phyloP scores from a whole-genome alignment of 2,797 vertebrate genomes.

The Apogon talboti region DNA sequence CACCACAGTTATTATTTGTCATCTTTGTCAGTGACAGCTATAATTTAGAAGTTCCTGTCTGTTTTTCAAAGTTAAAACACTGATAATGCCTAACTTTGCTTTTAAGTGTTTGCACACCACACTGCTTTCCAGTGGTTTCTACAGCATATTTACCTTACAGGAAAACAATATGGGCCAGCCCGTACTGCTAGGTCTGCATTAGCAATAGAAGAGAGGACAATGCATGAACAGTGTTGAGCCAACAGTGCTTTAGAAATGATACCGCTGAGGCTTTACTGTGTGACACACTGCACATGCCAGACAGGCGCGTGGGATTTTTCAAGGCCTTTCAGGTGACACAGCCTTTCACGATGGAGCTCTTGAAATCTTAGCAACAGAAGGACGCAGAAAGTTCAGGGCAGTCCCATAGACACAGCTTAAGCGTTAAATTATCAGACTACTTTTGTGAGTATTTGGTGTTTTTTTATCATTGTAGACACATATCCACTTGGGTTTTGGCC shows the following conservation, averaged over 20 bases:
- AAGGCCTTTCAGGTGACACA: slow-evolving; percentile 26
- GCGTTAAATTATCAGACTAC: too few relatives aligned
- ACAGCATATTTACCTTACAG: slow-evolving; percentile 60
- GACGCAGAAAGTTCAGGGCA: too few relatives aligned
- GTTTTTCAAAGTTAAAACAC: slow-evolving; percentile 10
- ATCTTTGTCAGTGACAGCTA: neutral
- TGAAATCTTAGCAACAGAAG: neutral
- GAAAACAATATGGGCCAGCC: slow-evolving; percentile 71
- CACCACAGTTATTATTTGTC: neutral
- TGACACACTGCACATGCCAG: slow-evolving; percentile 31
- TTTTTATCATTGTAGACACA: too few relatives aligned
- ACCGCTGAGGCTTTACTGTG: slow-evolving; percentile 57
- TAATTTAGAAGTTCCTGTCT: neutral
- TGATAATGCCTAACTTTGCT: slow-evolving; percentile 34
- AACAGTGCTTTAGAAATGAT: slow-evolving; percentile 72
- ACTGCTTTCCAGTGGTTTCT: slow-evolving; percentile 76
- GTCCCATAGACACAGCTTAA: neutral
- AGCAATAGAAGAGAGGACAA: slow-evolving; percentile 78
- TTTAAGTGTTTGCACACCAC: slow-evolving; percentile 16
- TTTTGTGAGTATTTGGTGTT: too few relatives aligned
- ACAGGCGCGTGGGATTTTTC: slow-evolving; percentile 17
- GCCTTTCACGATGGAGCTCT: neutral
- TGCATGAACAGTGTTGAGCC: slow-evolving; percentile 68
- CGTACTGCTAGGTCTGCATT: slow-evolving; percentile 80
- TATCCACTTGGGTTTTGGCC: too few relatives aligned